A percentile compares a stretch with the other conserved stretches of the same genome.
Conservation (phyloP, 64 coral and sea anemone genomes). For the Cladopsammia gracilis region DNA sequence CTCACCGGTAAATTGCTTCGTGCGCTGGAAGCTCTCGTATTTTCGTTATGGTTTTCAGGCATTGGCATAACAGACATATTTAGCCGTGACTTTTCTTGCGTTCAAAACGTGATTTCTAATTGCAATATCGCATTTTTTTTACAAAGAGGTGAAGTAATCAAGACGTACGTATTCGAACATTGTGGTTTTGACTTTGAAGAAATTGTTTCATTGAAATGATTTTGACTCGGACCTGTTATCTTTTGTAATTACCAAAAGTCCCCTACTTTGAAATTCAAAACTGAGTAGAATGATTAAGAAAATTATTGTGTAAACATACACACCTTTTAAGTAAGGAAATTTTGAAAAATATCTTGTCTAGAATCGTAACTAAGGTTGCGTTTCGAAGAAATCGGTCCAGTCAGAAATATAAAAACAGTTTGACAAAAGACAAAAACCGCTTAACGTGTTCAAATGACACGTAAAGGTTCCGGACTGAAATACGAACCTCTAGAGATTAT, state of each 20-base stretch:
- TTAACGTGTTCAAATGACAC: background rate
- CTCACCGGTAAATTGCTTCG: background rate
- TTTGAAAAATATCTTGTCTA: background rate
- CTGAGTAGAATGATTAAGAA: background rate
- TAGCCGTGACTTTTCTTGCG: too few species aligned
- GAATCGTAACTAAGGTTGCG: background rate
- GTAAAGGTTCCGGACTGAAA: background rate
- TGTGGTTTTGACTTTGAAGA: background rate
- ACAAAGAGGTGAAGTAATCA: too few species aligned
- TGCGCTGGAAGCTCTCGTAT: background rate
- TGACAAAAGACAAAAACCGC: background rate
- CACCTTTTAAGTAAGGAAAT: background rate
- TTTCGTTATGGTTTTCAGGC: background rate
- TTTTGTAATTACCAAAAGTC: conserved; percentile 9
- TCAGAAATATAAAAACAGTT: too few species aligned
- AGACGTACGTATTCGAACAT: background rate
- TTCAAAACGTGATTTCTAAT: too few species aligned
- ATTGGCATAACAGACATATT: conserved; percentile 11
- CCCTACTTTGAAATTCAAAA: conserved; percentile 44
- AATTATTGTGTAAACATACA: background rate
- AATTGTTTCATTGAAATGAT: background rate
- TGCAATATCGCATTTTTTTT: too few species aligned
- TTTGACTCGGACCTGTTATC: background rate
- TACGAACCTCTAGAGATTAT: background rate
- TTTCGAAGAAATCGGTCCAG: too few species aligned